Conservation (phyloP, 2,113 vertebrate genomes). For the Seriola quinqueradiata region DNA sequence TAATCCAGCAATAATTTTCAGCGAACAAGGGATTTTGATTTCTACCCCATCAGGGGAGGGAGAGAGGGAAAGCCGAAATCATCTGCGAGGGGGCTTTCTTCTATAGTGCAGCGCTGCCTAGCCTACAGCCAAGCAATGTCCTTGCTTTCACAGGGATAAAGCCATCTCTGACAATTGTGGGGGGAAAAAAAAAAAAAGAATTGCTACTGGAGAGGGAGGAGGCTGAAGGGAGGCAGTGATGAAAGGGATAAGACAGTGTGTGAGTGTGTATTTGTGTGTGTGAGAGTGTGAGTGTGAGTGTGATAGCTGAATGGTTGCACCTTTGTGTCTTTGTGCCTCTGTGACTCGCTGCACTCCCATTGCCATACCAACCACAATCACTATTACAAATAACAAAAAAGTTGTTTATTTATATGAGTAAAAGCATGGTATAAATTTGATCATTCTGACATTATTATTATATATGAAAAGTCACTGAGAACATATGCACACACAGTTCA, state of each 20-base stretch:
- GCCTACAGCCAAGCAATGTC: slow-evolving; percentile 63
- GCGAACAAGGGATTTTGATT: slow-evolving; percentile 75
- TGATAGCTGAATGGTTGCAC: slow-evolving; percentile 27
- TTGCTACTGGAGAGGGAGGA: slow-evolving; percentile 50
- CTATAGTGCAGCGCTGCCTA: slow-evolving; percentile 27
- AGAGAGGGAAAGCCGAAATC: slow-evolving; percentile 56
- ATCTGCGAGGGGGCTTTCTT: slow-evolving; percentile 42
- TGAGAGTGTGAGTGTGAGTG: not conserved
- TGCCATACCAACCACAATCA: slow-evolving; percentile 18
- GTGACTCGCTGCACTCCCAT: not conserved
- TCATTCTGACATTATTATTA: not conserved
- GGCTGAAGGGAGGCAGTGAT: slow-evolving; percentile 62
- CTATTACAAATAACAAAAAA: not conserved
- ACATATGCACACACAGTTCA: not conserved
- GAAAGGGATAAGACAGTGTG: slow-evolving; percentile 59
- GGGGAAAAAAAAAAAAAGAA: slow-evolving; percentile 6
- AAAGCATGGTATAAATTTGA: not conserved
- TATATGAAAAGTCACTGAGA: not conserved
- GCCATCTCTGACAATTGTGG: slow-evolving; percentile 65
- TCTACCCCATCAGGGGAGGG: slow-evolving; percentile 46
- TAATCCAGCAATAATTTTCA: slow-evolving; percentile 76
- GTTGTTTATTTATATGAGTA: not conserved
- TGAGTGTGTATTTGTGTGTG: slow-evolving; percentile 24
- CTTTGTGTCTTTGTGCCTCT: slow-evolving; percentile 42
- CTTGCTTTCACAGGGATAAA: slow-evolving; percentile 70